Evolutionary conservation across 2,113 vertebrate species (phyloP), one percentile per base, ranked within the genome.

Genomic region (Podocnemis expansa): DNA sequence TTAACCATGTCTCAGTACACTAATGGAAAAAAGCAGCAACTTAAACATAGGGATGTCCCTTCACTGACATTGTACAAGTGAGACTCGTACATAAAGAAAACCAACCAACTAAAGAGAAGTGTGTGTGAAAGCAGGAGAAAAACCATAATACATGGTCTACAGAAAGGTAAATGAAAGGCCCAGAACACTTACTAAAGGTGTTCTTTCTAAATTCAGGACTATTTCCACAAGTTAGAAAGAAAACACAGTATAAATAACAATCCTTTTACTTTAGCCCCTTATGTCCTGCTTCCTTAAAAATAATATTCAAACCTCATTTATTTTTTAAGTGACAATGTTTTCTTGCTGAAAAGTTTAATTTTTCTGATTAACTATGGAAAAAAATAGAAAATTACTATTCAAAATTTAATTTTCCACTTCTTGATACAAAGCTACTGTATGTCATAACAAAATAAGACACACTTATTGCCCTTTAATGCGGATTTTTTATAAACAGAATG

Each of bases 201-300:
- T 58, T 81, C 78, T 82, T 78, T 34, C 29, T 55, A 75, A 70
- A 67, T 22, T 21, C n/a, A 70, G n/a, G 75, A 63, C 22, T 41
- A 78, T 45, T 88, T 87, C 58, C 88, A 19, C 43, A 95, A 91
- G 89, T 82, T 78, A 76, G 86, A 85, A 63, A 91, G 16, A 41
- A 88, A 78, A 88, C 88, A 90, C 12, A 89, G 60, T 45, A 34
- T 19, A 19, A 49, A n/a, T 9, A 49, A 76, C 9, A 47, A 58
- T 6, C 5, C 4, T 51, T 52, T 63, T 85, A 52, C 45, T 93
- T 94, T 47, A 90, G 47, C n/a, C 73, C 79, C 90, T 82, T 38
- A 88, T 92, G 93, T 87, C 58, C 88, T 86, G 85, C 88, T 87
- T 78, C 51, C 90, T 89, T 55, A 29, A 95, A 94, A 95, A 89